Evolutionary conservation across 2,888 invertebrate genomes (phyloP), one percentile per base, ranked within the genome.

Genomic region (Phytoseiulus persimilis): DNA sequence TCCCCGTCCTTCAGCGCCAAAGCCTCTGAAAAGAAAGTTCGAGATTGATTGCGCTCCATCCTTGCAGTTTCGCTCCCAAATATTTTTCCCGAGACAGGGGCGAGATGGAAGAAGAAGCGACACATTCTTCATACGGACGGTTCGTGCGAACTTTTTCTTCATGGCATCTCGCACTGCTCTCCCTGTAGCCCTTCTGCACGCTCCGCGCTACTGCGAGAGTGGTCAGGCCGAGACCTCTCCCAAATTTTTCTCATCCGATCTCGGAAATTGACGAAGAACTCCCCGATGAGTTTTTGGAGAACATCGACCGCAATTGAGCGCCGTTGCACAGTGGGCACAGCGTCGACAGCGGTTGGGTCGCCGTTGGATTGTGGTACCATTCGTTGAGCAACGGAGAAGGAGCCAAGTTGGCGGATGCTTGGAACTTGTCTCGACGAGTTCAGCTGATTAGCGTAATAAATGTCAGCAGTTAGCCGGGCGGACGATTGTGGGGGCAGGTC

Each of bases 1-100:
- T 91, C 91, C 18, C 91, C 91, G 89, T 91, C 90, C 23, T 87
- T 87, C 33, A 87, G 33, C 14, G 32, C 87, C 6, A 87, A 87
- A 33, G 45, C 87, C 33, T 33, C 33, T 87, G 33, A 87, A 31
- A 87, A 65, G 65, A 65, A 65, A 65, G 23, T 14, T 65, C 65
- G 28, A 65, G 65, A 65, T 65, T 65, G 65, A 65, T 65, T 65
- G 65, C 18, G 18, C 65, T 65, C 65, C 39, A 9, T 39, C 9
- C 28, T 28, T 28, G 65, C 1, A 65, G 18, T 65, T 23, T 14
- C 5, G 5, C 23, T 65, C 18, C 65, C 65, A 23, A 65, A 65
- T 65, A 65, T 65, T 65, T 65, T 28, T 18, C 18, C 65, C 65
- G 65, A 14, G 65, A 65, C 65, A 65, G 9, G 5, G 65, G 65